phyloP scores from a whole-genome alignment of 2,888 invertebrate genomes.

The Cheilosia scutellata region DNA sequence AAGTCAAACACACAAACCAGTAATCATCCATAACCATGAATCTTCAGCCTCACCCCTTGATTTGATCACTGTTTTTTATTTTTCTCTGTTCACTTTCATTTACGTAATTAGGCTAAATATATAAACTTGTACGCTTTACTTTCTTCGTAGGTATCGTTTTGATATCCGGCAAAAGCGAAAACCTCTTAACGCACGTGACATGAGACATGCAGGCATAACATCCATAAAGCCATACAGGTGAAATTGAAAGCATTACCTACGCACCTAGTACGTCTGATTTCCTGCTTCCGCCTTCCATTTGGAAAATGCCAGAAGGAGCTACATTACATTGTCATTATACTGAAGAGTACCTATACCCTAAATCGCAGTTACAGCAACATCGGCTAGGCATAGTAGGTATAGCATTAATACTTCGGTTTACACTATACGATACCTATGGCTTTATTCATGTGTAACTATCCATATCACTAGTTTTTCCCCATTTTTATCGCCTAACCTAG shows the following conservation, averaged over 20 bases:
- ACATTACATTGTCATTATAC: too few species aligned
- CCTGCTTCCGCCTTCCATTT: not conserved
- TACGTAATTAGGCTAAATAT: not conserved
- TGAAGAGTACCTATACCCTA: not conserved
- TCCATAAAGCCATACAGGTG: not conserved
- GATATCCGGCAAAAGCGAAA: not conserved
- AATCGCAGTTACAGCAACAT: not conserved
- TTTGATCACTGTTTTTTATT: too few species aligned
- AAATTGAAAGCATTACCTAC: not conserved
- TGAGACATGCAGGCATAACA: not conserved
- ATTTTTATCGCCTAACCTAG: not conserved
- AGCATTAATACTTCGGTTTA: not conserved
- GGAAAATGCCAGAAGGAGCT: not conserved
- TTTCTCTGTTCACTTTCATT: conserved; percentile 3
- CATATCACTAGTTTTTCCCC: not conserved
- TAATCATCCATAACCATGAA: too few species aligned
- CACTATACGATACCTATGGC: too few species aligned
- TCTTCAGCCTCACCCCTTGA: too few species aligned
- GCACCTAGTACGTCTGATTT: not conserved
- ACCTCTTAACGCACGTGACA: conserved; percentile 20
- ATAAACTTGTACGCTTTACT: not conserved
- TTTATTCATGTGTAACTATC: conserved; percentile 6
- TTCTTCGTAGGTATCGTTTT: not conserved
- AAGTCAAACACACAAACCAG: too few species aligned
- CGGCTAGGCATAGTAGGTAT: not conserved